A percentile compares a stretch with the other conserved stretches of the same genome.
These are phyloP conservation scores for Pedionomus torquatus DNA, from an alignment of 2,113 vertebrate genomes.

Conservation along the genomic window DNA sequence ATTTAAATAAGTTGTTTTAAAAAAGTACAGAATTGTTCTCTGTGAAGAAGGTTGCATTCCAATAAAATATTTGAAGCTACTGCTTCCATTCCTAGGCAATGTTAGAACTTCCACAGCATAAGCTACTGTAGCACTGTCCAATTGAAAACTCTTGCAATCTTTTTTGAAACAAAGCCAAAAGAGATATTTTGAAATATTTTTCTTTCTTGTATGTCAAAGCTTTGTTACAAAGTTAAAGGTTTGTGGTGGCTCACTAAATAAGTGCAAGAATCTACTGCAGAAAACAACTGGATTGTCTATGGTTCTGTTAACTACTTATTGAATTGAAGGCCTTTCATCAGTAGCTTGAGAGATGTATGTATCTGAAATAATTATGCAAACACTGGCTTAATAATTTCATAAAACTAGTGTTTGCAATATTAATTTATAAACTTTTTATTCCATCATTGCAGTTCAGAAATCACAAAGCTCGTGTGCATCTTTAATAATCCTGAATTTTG, in stretches of 20 bases:
- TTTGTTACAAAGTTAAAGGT: background rate
- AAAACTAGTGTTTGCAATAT: background rate
- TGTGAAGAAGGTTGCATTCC: background rate
- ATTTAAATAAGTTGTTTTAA: background rate
- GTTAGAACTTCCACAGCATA: background rate
- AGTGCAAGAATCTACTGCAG: background rate
- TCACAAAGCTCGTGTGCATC: background rate
- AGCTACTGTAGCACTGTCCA: background rate
- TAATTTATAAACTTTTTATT: background rate
- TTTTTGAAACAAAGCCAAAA: background rate
- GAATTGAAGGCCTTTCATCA: background rate
- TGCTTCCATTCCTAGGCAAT: background rate
- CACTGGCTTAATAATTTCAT: background rate
- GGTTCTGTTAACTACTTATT: background rate
- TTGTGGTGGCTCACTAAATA: background rate
- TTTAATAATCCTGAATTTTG: background rate
- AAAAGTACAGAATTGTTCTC: background rate
- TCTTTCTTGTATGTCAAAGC: rapidly evolving
- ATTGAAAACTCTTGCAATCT: background rate
- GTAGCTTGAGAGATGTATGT: background rate
- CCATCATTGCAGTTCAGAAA: background rate
- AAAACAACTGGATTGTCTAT: background rate
- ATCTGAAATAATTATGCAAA: background rate
- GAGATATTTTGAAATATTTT: background rate
- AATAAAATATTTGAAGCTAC: background rate